These are phyloP conservation scores for Procavia capensis DNA, from an alignment of 2,113 vertebrate species.

Conservation along the genomic window DNA sequence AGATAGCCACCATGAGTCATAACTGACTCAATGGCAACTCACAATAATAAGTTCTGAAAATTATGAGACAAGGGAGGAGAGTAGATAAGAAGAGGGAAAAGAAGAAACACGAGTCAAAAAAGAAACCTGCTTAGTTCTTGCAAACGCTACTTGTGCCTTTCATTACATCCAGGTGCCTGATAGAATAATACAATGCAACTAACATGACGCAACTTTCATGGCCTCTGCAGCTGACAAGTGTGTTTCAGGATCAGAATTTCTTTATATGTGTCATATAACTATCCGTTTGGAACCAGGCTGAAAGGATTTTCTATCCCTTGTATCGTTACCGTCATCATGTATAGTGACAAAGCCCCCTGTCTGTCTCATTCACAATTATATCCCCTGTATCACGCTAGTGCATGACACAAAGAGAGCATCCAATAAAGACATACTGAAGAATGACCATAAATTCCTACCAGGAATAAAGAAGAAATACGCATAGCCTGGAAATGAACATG, in stretches of 20 bases:
- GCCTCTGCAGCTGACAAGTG: not conserved
- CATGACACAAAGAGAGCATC: not conserved
- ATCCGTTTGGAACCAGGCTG: not conserved
- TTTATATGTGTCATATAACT: not conserved
- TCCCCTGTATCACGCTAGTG: not conserved
- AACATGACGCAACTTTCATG: fast-evolving
- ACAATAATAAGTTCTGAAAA: not conserved
- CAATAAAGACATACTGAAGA: not conserved
- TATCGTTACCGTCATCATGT: too few species aligned
- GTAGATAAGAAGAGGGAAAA: not conserved
- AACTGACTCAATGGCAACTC: too few species aligned
- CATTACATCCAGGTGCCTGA: not conserved
- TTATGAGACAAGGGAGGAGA: not conserved
- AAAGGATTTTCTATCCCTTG: not conserved
- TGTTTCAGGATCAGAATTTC: not conserved
- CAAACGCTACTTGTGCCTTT: not conserved
- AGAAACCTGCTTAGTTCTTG: too few species aligned
- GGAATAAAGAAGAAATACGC: not conserved
- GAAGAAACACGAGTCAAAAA: not conserved
- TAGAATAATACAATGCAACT: not conserved
- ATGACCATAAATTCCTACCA: not conserved
- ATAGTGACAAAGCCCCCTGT: not conserved
- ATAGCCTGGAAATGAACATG: not conserved
- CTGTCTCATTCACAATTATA: not conserved
- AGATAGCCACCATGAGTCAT: too few species aligned